Conservation (phyloP, 2,113 vertebrate species). For the Glareola pratincola region DNA sequence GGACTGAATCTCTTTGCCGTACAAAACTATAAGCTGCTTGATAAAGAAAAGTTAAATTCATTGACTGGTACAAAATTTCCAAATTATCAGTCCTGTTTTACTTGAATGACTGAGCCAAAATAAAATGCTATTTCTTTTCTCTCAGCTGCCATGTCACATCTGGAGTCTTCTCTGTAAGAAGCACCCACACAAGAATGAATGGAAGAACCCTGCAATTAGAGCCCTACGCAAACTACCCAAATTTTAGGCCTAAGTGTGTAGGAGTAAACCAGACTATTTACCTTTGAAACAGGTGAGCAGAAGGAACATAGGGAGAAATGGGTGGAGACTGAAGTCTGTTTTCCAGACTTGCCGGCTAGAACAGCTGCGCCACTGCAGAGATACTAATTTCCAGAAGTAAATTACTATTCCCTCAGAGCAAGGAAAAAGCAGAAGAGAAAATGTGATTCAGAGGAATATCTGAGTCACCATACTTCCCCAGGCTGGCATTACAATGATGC, state of each 20-base stretch:
- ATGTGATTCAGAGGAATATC: conserved; percentile 62
- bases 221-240: neutral
- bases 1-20: neutral
- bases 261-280: conserved; percentile 6
- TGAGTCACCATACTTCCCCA: conserved; percentile 58
- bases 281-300: conserved; percentile 13
- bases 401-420: conserved; percentile 53
- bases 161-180: neutral
- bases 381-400: conserved; percentile 48
- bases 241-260: neutral
- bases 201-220: neutral
- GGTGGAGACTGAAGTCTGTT: neutral
- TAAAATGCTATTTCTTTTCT: conserved; percentile 11
- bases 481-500: conserved; percentile 49
- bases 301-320: neutral
- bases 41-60: neutral
- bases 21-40: neutral
- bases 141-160: neutral
- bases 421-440: conserved; percentile 36
- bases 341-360: neutral
- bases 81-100: neutral
- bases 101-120: neutral
- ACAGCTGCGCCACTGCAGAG: conserved; percentile 16
- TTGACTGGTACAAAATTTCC: neutral
- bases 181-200: neutral